Percentiles rank a stretch among this genome's conserved stretches.
These are phyloP conservation scores for Falco novaeseelandiae DNA, from an alignment of 2,797 vertebrate genomes.

Conservation along the genomic window DNA sequence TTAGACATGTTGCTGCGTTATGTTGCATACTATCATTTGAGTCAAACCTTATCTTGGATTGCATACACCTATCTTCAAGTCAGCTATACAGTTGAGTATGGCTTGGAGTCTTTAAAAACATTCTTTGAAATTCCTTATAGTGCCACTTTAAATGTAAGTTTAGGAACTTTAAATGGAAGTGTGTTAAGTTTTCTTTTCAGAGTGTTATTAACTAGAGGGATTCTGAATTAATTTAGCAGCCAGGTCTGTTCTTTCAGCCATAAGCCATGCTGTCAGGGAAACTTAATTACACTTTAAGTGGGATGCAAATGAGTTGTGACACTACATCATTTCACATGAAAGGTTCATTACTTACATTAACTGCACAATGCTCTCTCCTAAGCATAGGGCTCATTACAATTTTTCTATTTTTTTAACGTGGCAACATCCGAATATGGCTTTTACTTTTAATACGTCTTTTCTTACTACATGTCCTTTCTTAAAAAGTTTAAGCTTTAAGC, in stretches of 20 bases:
- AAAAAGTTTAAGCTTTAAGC: constrained; percentile 57
- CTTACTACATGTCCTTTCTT: constrained; percentile 35
- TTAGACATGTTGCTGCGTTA: neutral
- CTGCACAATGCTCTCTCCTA: constrained; percentile 71
- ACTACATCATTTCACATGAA: constrained; percentile 85
- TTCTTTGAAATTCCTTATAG: neutral
- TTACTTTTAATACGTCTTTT: constrained; percentile 61
- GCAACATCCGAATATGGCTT: constrained; percentile 50
- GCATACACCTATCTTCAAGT: neutral
- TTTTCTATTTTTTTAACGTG: constrained; percentile 48
- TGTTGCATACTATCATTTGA: neutral
- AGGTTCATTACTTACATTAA: constrained; percentile 84
- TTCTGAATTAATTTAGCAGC: constrained; percentile 82
- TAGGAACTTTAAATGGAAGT: constrained; percentile 73
- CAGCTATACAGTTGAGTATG: neutral
- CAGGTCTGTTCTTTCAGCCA: constrained; percentile 81
- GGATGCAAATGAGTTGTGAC: constrained; percentile 87
- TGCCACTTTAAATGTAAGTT: constrained; percentile 66
- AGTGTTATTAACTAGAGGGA: constrained; percentile 77
- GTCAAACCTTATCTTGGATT: neutral
- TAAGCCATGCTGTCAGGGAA: constrained; percentile 82
- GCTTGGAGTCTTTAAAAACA: neutral
- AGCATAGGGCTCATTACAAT: constrained; percentile 66
- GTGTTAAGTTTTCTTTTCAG: constrained; percentile 73
- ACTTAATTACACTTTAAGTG: constrained; percentile 86